Base-by-base conservation (phyloP, 64 coral and sea anemone species). In the Pachyseris speciosa region DNA sequence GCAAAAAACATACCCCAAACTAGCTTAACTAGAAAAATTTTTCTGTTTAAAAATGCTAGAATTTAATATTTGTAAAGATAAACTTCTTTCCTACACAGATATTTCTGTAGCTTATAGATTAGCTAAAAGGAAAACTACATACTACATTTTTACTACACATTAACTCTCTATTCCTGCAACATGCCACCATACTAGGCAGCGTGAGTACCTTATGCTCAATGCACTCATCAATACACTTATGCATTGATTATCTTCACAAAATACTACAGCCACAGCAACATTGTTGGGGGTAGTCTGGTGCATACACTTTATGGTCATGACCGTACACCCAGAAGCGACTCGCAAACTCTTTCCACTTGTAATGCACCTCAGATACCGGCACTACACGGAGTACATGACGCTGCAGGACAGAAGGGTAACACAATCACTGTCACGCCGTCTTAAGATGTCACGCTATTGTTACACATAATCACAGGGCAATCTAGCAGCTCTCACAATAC, bases 221-320 rank as follows among this genome's bases (percentile, higher is more conserved):
- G 26, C 10, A 61, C 16, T 5, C 16, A 24, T 25, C 4, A 45
- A 11, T 65, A 72, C 22, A 40, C 69, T 72, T 9, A 42, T 42
- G 20, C 25, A 22, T 22, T 5, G 17, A 3, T 6, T 4, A n/a
- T 8, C 42, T 59, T 51, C 81, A 95, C 86, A 95, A 16, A 67
- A 99, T 90, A 53, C 81, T 86, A 84, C 97, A 95, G 12, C 97
- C 97, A 93, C 94, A 95, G 30, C 97, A 95, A 80, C 96, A 99
- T 22, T 94, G 36, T 37, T 99, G 96, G 49, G 96, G 96, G 90
- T 99, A 99, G 86, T 99, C 96, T 15, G 96, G 96, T 42, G 96
- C 93, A 57, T 95, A 83, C 9, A 99, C 94, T 59, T 95, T 89
- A 55, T 95, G 90, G 19, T 95, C 93, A 86, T 89, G 94, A n/a